Evolutionary conservation across 2,113 vertebrate species (phyloP).

Genomic region (Phyllostomus discolor): DNA sequence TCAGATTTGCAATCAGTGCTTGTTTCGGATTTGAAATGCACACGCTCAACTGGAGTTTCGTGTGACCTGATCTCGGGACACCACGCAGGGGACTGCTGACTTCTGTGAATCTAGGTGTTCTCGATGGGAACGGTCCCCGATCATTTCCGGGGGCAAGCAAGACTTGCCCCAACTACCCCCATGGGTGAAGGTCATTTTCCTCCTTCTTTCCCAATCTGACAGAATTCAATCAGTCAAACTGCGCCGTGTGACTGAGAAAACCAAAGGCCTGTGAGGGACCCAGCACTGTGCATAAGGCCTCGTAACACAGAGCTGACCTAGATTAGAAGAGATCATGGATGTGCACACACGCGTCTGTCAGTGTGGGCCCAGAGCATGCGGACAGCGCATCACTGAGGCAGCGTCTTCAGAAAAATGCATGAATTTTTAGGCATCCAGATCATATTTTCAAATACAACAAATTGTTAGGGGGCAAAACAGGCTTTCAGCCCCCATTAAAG

Average conservation of each 20-base stretch:
- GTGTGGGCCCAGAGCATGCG: not conserved
- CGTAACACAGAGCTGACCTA: not conserved
- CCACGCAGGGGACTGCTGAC: not conserved
- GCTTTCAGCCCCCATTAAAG: not conserved
- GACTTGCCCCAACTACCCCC: not conserved
- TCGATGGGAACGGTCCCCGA: slow-evolving; percentile 32
- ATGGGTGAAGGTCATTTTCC: not conserved
- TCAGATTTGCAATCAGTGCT: slow-evolving; percentile 79
- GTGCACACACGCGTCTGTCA: not conserved
- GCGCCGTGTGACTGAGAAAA: not conserved
- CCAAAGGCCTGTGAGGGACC: not conserved
- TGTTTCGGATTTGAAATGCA: slow-evolving; percentile 73
- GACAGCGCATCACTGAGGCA: not conserved
- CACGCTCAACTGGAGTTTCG: slow-evolving; percentile 61
- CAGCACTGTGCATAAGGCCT: not conserved
- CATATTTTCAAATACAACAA: not conserved
- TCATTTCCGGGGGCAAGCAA: slow-evolving; percentile 17
- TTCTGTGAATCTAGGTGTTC: slow-evolving; percentile 21
- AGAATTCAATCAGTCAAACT: not conserved
- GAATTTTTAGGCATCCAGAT: not conserved
- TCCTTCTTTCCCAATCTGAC: not conserved
- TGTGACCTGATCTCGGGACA: slow-evolving; percentile 57
- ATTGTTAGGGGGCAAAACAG: not conserved
- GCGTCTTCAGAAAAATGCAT: not conserved
- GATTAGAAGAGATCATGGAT: not conserved